Conservation (phyloP, 2,797 vertebrate genomes). For the Hippocampus kuda region DNA sequence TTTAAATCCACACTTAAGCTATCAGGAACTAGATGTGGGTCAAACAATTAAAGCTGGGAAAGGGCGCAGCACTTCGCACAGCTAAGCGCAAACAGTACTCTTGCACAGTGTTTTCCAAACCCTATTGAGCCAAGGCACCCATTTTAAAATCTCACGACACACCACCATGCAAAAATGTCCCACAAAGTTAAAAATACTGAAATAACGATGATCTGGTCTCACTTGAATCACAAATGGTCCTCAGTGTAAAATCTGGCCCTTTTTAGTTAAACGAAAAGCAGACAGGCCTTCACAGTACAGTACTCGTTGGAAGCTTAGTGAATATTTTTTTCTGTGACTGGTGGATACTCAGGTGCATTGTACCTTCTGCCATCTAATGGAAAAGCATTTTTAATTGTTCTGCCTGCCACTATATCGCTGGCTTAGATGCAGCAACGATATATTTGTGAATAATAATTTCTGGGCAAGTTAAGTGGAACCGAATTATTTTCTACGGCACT, state of each 20-base stretch:
- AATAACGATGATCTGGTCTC: not conserved
- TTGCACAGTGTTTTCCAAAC: not conserved
- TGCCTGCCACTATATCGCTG: not conserved
- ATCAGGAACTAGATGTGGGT: not conserved
- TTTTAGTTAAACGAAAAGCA: not conserved
- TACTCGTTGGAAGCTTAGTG: too few relatives aligned
- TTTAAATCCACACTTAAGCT: not conserved
- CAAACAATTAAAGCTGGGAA: not conserved
- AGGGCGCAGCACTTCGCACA: not conserved
- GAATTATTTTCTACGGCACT: too few relatives aligned
- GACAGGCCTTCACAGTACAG: too few relatives aligned
- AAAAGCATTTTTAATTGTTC: not conserved
- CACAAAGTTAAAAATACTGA: too few relatives aligned
- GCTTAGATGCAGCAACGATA: not conserved
- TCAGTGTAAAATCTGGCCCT: not conserved
- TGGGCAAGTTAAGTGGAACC: too few relatives aligned
- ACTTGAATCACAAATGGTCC: not conserved
- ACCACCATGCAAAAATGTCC: not conserved
- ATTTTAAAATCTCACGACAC: not conserved
- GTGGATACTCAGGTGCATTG: not conserved
- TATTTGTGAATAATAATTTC: too few relatives aligned
- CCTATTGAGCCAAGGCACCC: not conserved
- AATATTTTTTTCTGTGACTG: too few relatives aligned
- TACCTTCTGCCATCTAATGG: too few relatives aligned
- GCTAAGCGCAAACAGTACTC: not conserved